Evolutionary conservation across 2,113 vertebrate genomes (phyloP).

Genomic region (Sisor rabdophorus): DNA sequence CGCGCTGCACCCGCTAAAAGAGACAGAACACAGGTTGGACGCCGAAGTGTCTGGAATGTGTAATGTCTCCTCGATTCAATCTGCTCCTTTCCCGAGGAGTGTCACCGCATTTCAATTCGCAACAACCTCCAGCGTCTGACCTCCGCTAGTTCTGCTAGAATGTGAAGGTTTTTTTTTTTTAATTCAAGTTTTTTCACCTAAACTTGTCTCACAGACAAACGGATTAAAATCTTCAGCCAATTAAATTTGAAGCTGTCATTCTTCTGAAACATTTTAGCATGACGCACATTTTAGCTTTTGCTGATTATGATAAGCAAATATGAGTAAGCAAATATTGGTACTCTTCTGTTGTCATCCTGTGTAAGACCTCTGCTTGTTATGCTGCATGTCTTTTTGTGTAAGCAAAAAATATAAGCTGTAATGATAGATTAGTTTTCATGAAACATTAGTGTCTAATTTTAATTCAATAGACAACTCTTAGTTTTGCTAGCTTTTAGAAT

Average conservation of each 20-base stretch:
- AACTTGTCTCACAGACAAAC: neutral
- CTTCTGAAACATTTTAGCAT: neutral
- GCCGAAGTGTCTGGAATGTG: conserved; percentile 15
- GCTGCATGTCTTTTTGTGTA: neutral
- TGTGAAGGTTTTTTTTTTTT: no score
- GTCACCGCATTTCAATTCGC: conserved; percentile 18
- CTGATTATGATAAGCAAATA: neutral
- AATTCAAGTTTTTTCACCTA: neutral
- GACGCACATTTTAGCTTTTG: neutral
- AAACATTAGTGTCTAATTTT: no score
- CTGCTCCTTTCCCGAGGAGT: neutral
- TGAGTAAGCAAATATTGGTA: no score
- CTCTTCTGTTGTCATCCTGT: neutral
- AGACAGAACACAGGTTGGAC: conserved; percentile 26
- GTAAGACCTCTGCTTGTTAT: neutral
- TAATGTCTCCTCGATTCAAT: conserved; percentile 5
- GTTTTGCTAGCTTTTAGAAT: no score
- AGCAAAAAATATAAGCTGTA: no score
- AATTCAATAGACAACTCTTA: no score
- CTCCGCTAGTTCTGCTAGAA: conserved; percentile 2
- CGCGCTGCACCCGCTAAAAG: conserved; percentile 21
- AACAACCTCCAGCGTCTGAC: conserved; percentile 8
- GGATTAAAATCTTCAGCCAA: neutral
- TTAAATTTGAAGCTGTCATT: neutral
- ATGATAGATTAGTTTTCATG: no score